Base-by-base conservation (phyloP, 2,888 invertebrate species). In the Falcaria lacertinaria region DNA sequence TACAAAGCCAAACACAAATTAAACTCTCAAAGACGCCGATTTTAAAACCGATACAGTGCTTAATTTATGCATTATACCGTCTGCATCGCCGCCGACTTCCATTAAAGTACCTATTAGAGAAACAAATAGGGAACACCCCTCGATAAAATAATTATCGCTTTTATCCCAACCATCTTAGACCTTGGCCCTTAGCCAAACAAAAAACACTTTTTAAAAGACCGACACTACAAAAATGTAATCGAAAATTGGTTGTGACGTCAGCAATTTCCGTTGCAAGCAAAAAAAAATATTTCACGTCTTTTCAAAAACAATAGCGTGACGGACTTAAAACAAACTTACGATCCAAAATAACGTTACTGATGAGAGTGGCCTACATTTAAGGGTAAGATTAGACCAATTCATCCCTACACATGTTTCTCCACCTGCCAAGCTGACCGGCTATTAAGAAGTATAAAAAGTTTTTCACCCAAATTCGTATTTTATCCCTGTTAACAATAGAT, bases 61-160 rank as follows among this genome's bases (percentile, higher is more conserved):
- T 80, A 82, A 86, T 82, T 81, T 84, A 85, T 82, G 71, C 77
- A 66, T 76, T 75, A 70, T 71, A 69, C 66, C 64, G 63, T 63
- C 74, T 74, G 69, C 72, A 76, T 72, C 68, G 60, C 73, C 71
- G 64, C 67, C 64, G 66, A 71, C 75, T 75, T 78, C 80, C 78
- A 86, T 84, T 84, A 86, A 80, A 84, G 79, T 77, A 74, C 80
- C 86, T 82, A 87, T 89, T 88, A 88, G 77, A 86, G 80, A 88
- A 89, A 88, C 89, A 88, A 89, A 88, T 86, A 88, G 85, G 85
- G 66, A 77, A 78, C 82, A 77, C 75, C 74, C 68, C 62, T 72
- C 80, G 77, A 85, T 88, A 85, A 85, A 88, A 87, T 86, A 88
- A 89, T 89, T 85, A 87, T 81, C 84, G 78, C 83, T 79, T 88